These are phyloP conservation scores for Drosophila mayri DNA, from an alignment of 1,140 invertebrate species.

Conservation along the genomic window DNA sequence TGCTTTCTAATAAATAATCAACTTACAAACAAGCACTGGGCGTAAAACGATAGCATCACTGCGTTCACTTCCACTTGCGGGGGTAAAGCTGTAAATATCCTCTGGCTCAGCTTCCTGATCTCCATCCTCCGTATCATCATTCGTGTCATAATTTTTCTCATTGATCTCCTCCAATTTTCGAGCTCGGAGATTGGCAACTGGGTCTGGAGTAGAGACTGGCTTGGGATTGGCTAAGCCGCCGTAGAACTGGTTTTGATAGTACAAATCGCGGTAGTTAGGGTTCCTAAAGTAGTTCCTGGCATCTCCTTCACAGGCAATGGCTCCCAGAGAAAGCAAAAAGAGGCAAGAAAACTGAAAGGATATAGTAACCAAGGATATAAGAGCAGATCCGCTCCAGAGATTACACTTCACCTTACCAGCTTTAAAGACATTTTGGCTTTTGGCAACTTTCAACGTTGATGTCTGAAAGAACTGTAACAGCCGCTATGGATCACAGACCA, in stretches of 20 bases:
- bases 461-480: background rate
- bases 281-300: background rate
- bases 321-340: conserved; percentile 39
- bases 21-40: background rate
- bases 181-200: too few species aligned
- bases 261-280: background rate
- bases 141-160: background rate
- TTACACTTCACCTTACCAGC: conserved; percentile 44
- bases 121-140: background rate
- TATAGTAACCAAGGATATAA: background rate
- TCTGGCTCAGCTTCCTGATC: background rate
- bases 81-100: background rate
- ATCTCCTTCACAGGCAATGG: conserved; percentile 34
- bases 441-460: background rate
- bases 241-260: conserved; percentile 51
- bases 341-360: conserved; percentile 45
- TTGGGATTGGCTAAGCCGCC: background rate
- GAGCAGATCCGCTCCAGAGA: background rate
- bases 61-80: background rate
- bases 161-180: background rate
- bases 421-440: conserved; percentile 55
- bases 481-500: background rate
- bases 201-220: background rate
- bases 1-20: background rate
- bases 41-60: background rate